Evolutionary conservation across 2,888 invertebrate species (phyloP).

Genomic region (Polietes domitor): DNA sequence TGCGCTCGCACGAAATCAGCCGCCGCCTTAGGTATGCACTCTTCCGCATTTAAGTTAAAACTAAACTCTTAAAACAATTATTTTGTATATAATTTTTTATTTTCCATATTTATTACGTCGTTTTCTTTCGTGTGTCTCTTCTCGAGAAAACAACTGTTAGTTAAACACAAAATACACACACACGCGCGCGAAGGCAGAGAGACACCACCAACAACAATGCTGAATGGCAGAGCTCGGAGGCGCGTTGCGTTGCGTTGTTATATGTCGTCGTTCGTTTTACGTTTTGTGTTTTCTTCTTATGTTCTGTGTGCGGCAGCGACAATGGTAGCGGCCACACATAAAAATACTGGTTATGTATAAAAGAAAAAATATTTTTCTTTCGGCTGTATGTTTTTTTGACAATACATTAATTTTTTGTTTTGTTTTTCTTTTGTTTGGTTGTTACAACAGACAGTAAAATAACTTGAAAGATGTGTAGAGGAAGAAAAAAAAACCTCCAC

Average conservation of each 20-base stretch:
- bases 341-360: conserved; percentile 33
- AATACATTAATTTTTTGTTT: neutral
- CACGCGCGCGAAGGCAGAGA: conserved; percentile 38
- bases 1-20: neutral
- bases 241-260: conserved; percentile 18
- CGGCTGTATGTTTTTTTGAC: neutral
- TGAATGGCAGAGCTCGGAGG: conserved; percentile 20
- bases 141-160: conserved; percentile 51
- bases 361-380: conserved; percentile 9
- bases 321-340: neutral
- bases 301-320: neutral
- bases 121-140: conserved; percentile 44
- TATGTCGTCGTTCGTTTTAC: conserved; percentile 4
- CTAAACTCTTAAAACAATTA: conserved; percentile 66
- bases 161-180: conserved; percentile 53
- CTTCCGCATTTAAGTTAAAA: conserved; percentile 65
- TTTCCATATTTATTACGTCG: conserved; percentile 65
- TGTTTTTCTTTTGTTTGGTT: neutral
- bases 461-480: neutral
- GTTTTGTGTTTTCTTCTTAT: conserved; percentile 23
- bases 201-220: conserved; percentile 17
- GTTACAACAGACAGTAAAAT: neutral
- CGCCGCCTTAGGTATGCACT: conserved; percentile 34
- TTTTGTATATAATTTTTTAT: conserved; percentile 59
- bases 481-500: conserved; percentile 13